Percentiles rank a stretch among this genome's conserved stretches.
Conservation (phyloP, 2,888 invertebrate genomes). For the Plutella xylostella region DNA sequence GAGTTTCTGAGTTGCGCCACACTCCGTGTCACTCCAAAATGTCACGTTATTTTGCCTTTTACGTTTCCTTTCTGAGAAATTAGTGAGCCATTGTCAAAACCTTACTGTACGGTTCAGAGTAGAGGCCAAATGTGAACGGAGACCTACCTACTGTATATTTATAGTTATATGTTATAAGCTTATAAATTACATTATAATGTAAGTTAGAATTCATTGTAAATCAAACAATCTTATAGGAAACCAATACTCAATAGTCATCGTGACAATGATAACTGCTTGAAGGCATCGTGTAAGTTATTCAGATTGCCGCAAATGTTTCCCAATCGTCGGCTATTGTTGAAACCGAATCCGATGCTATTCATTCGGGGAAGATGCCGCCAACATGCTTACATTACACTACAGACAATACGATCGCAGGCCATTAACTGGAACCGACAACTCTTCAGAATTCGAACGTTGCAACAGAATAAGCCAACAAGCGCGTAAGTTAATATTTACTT, state of each 20-base stretch:
- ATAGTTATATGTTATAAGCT: too few relatives aligned
- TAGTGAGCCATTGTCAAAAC: too few relatives aligned
- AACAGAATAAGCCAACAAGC: slow-evolving; percentile 23
- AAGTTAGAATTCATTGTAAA: too few relatives aligned
- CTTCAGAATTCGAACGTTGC: slow-evolving; percentile 28
- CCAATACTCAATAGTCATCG: too few relatives aligned
- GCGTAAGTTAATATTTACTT: slow-evolving; percentile 8
- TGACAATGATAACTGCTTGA: too few relatives aligned
- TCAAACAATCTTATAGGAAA: too few relatives aligned
- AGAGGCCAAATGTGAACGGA: too few relatives aligned
- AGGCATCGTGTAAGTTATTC: too few relatives aligned
- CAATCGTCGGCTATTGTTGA: not conserved
- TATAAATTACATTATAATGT: too few relatives aligned
- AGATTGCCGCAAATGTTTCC: too few relatives aligned
- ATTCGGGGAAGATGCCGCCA: slow-evolving; percentile 6
- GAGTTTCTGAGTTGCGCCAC: not conserved
- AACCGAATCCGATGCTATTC: slow-evolving; percentile 7
- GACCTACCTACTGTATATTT: too few relatives aligned
- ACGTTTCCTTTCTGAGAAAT: slow-evolving; percentile 1
- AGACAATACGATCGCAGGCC: slow-evolving; percentile 16
- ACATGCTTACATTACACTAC: slow-evolving; percentile 6
- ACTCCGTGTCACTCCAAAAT: not conserved
- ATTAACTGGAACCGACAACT: slow-evolving; percentile 25
- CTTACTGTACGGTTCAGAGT: too few relatives aligned
- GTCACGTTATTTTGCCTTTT: slow-evolving; percentile 4